These are phyloP conservation scores for Barbus barbus DNA, from an alignment of 2,113 vertebrate genomes.

Conservation along the genomic window DNA sequence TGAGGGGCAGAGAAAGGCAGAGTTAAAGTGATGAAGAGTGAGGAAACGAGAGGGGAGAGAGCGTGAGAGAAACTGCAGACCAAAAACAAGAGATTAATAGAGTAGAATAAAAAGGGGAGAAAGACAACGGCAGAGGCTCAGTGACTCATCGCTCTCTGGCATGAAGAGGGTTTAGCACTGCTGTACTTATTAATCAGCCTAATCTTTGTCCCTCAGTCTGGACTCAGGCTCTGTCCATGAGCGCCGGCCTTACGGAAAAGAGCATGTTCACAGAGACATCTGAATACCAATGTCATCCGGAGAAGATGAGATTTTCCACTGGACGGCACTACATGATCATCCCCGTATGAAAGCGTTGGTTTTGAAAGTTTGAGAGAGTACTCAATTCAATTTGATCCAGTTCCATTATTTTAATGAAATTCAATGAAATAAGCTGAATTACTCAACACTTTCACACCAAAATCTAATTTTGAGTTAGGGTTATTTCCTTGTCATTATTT, in stretches of 20 bases:
- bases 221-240: neutral
- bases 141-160: slow-evolving; percentile 35
- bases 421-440: neutral
- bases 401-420: neutral
- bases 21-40: neutral
- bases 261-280: neutral
- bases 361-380: neutral
- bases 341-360: neutral
- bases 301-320: neutral
- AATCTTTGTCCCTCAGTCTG: slow-evolving; percentile 16
- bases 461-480: too few relatives aligned
- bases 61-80: slow-evolving; percentile 8
- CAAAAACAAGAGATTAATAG: slow-evolving; percentile 9
- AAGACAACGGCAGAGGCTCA: neutral
- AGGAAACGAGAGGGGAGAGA: slow-evolving; percentile 21
- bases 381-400: neutral
- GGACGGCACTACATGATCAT: neutral
- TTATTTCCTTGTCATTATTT: neutral
- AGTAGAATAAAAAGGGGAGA: neutral
- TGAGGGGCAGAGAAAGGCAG: neutral
- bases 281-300: neutral
- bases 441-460: neutral
- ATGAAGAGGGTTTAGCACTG: neutral
- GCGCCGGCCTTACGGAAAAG: neutral
- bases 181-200: neutral